Base-by-base conservation (phyloP, 2,888 invertebrate genomes). In the Dichetophora obliterata region DNA sequence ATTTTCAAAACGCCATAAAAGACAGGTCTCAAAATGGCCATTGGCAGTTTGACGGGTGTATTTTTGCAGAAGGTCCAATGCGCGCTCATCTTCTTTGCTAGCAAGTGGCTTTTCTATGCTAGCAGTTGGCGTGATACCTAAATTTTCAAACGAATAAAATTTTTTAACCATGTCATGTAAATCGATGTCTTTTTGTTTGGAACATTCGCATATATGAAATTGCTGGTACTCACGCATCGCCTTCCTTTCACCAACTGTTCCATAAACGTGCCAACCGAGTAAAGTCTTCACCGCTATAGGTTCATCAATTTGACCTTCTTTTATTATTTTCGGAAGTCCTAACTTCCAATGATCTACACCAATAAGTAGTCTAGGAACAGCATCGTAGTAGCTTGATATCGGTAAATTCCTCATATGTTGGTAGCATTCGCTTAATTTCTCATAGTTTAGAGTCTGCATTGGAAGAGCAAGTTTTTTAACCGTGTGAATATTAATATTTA, bases 221-320 rank as follows among this genome's bases (percentile, higher is more conserved):
- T 70, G 73, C 6, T 71, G 76, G 22, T 74, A 5, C 52, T 74
- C 76, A 74, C 59, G 59, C 59, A 43, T n/a, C 11, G 22, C 34
- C 31, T 57, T 63, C 16, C 27, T 24, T 31, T 52, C 57, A 5
- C 27, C 31, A 19, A 54, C 27, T 16, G 76, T 16, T 3, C 78
- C 74, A 52, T 78, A 76, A 48, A 78, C 37, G 14, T 76, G 43
- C 76, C 76, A 78, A 61, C 78, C 75, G 2, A 75, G 54, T 48
- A 75, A 34, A 31, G 76, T 78, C 1, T 22, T 16, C 0, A 75
- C 72, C n/a, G 78, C 78, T 24, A 79, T 24, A 5, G 77, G 73
- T 19, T 79, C 78, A 54, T 78, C 8, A 54, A 48, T 24, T 11
- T 57, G 19, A 0, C 77, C 77, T 59, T 79, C 65, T 22, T 57